These are phyloP conservation scores for Plebejus argus DNA, from an alignment of 2,888 invertebrate genomes.

Conservation along the genomic window DNA sequence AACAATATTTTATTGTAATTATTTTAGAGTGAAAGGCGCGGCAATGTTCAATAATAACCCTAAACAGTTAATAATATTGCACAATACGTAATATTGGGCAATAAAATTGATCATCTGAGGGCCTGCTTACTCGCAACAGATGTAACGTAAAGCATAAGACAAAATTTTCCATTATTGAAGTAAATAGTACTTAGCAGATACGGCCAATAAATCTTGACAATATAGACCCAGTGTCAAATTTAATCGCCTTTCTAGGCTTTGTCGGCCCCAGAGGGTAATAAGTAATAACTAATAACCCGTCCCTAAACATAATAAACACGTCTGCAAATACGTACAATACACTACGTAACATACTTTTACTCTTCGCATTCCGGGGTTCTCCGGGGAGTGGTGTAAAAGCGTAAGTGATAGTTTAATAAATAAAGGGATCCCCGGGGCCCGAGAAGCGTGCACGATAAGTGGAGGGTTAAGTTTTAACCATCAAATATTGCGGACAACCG, in stretches of 20 bases:
- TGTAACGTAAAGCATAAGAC: no score
- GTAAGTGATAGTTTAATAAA: slow-evolving; percentile 19
- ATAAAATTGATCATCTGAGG: no score
- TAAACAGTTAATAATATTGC: no score
- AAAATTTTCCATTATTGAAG: not conserved
- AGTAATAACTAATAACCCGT: no score
- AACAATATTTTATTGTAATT: no score
- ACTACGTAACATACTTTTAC: slow-evolving; percentile 1
- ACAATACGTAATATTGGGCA: no score
- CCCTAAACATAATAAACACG: slow-evolving; percentile 21
- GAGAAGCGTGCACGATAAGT: not conserved
- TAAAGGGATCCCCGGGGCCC: not conserved
- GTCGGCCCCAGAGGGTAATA: slow-evolving; percentile 3
- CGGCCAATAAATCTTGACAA: slow-evolving; percentile 6
- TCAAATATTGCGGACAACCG: not conserved
- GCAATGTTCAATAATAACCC: no score
- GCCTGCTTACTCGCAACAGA: no score
- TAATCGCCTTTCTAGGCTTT: slow-evolving; percentile 3
- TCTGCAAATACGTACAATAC: not conserved
- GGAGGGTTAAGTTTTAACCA: not conserved
- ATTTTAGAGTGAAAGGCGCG: no score
- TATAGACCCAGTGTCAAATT: not conserved
- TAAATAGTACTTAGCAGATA: not conserved
- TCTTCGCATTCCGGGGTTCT: not conserved
- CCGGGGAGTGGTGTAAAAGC: not conserved